Evolutionary conservation across 2,888 invertebrate genomes (phyloP).

Genomic region (Dasypolia templi): DNA sequence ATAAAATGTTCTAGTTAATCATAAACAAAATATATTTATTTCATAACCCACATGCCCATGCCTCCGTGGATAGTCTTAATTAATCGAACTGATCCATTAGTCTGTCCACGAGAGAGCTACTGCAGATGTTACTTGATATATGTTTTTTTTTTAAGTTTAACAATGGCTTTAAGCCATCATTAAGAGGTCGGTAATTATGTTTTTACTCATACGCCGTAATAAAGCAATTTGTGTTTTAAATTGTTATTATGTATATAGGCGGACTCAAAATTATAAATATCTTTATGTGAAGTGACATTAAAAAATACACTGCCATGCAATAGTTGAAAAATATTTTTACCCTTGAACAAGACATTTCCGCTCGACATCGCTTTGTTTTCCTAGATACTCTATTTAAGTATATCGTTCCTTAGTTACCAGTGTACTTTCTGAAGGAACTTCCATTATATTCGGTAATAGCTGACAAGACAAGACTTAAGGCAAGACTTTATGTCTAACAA

Average conservation of each 20-base stretch:
- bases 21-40: too few species aligned
- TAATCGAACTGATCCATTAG: background rate
- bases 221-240: conserved; percentile 35
- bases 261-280: conserved; percentile 28
- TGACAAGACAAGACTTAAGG: too few species aligned
- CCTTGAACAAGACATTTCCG: too few species aligned
- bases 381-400: too few species aligned
- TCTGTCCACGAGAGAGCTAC: conserved; percentile 4
- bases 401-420: background rate
- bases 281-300: background rate
- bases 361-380: too few species aligned
- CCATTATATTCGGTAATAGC: too few species aligned
- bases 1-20: too few species aligned
- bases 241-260: conserved; percentile 41
- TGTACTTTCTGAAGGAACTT: too few species aligned
- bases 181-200: conserved; percentile 42
- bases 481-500: too few species aligned
- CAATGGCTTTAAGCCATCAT: conserved; percentile 34
- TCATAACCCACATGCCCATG: too few species aligned
- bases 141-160: background rate
- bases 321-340: background rate
- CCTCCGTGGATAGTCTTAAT: too few species aligned
- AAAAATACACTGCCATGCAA: conserved; percentile 9
- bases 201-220: conserved; percentile 30
- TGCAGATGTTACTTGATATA: background rate